Evolutionary conservation across 2,797 vertebrate genomes (phyloP), one percentile per base, ranked within the genome.

Genomic region (Fistularia commersonii): DNA sequence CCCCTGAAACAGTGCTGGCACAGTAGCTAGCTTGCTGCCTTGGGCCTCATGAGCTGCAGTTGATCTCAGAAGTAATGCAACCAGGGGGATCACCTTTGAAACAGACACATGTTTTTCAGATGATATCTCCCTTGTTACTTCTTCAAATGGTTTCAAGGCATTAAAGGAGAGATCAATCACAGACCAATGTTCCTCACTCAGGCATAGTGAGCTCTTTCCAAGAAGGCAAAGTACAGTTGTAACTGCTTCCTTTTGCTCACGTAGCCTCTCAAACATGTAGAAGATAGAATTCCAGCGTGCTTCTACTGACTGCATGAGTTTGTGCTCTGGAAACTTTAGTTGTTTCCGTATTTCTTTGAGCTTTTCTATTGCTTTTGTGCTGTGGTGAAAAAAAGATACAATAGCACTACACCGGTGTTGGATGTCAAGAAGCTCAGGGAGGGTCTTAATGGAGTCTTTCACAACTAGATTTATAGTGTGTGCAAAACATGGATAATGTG

Each of bases 61-160:
- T 7, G 12, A 1, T 52, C 31, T 59, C 1, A 38, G 39, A 56
- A 67, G 52, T 3, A 43, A 3, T 48, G 15, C 3, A 1, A n/a
- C n/a, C n/a, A n/a, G n/a, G n/a, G n/a, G n/a, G n/a, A n/a, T n/a
- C n/a, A n/a, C n/a, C n/a, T n/a, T 47, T 11, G 44, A 66, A 43
- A 47, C 6, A 6, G 11, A 58, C 47, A 15, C 11, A 50, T n/a
- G 12, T 51, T 48, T 66, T 39, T 51, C 14, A 13, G 34, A 7
- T 38, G 36, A 42, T 35, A 48, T 53, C 15, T 51, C 33, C 6
- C 14, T 62, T 3, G 37, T 69, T 23, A 6, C 46, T 40, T 55
- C 50, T 7, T 61, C 50, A 54, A 69, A 64, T 39, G 37, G 41
- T 51, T 34, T 56, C 34, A 54, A 39, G 6, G 55, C 51, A 56